These are phyloP conservation scores for Morpho helenor DNA, from an alignment of 2,888 invertebrate species.

Conservation along the genomic window DNA sequence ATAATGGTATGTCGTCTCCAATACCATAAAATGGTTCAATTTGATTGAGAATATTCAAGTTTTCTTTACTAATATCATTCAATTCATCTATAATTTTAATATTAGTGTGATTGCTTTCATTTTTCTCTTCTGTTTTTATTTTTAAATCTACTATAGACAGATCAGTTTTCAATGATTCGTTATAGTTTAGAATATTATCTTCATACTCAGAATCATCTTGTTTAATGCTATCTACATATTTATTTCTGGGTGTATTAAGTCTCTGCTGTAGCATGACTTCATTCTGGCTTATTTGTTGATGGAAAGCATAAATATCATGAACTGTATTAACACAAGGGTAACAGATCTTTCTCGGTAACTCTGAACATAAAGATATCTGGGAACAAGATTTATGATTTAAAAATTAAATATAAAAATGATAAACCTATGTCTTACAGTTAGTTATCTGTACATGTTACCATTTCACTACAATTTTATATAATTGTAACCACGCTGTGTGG, in stretches of 20 bases:
- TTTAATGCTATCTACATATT: constrained; percentile 1
- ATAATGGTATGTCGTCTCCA: constrained; percentile 2
- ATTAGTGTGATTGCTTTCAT: no score
- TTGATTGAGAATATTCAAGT: neutral
- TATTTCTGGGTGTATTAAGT: constrained; percentile 10
- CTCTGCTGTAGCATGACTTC: constrained; percentile 37
- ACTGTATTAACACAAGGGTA: constrained; percentile 38
- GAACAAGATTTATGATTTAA: constrained; percentile 22
- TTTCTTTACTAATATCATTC: constrained; percentile 1
- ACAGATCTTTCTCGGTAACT: constrained; percentile 45
- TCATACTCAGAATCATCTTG: constrained; percentile 7
- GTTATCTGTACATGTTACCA: no score
- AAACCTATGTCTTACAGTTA: no score
- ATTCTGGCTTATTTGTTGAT: constrained; percentile 36
- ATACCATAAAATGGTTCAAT: neutral
- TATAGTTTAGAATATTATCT: constrained; percentile 4
- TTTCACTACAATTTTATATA: no score
- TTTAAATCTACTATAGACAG: neutral
- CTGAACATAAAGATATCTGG: constrained; percentile 39
- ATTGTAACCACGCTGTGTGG: no score
- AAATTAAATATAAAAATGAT: no score
- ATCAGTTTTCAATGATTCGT: constrained; percentile 3
- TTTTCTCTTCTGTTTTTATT: constrained; percentile 4
- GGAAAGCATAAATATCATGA: constrained; percentile 38
- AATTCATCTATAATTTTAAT: neutral